Percentiles rank a stretch among this genome's conserved stretches.
These are phyloP conservation scores for Capricornis sumatraensis DNA, from an alignment of 2,113 vertebrate species.

Conservation along the genomic window DNA sequence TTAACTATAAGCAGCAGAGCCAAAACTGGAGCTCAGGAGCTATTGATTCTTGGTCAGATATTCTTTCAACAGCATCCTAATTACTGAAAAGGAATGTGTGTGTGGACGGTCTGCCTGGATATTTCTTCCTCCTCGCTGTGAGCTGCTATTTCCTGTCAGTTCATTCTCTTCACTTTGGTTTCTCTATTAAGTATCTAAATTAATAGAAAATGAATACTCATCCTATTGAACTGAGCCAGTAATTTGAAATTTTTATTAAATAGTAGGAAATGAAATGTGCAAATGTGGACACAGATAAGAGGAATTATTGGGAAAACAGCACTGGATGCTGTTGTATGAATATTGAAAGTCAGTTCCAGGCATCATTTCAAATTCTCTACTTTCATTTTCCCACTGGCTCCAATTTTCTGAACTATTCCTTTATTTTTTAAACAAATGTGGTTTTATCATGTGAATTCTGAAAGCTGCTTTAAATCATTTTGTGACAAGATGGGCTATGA, in stretches of 20 bases:
- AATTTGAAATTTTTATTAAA: slow-evolving; percentile 16
- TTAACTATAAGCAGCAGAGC: background rate
- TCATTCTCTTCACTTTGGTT: slow-evolving; percentile 1
- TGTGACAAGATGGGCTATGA: background rate
- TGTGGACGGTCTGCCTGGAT: background rate
- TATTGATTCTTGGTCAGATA: background rate
- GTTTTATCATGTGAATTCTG: background rate
- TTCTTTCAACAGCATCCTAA: background rate
- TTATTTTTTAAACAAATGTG: background rate
- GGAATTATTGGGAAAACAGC: background rate
- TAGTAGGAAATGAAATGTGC: slow-evolving; percentile 9
- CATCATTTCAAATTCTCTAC: background rate
- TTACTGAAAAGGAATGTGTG: background rate
- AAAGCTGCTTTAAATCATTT: slow-evolving; percentile 21
- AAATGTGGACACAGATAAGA: background rate
- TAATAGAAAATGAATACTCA: slow-evolving; percentile 29
- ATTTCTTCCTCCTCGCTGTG: background rate
- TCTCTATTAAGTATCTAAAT: background rate
- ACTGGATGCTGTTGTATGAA: background rate
- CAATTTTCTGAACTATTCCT: slow-evolving; percentile 6
- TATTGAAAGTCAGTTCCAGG: background rate
- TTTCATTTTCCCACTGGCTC: background rate
- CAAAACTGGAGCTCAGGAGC: background rate
- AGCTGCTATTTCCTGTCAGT: background rate
- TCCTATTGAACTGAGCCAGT: background rate